Base-by-base conservation (phyloP, 2,888 invertebrate genomes). In the Melipona beecheii region DNA sequence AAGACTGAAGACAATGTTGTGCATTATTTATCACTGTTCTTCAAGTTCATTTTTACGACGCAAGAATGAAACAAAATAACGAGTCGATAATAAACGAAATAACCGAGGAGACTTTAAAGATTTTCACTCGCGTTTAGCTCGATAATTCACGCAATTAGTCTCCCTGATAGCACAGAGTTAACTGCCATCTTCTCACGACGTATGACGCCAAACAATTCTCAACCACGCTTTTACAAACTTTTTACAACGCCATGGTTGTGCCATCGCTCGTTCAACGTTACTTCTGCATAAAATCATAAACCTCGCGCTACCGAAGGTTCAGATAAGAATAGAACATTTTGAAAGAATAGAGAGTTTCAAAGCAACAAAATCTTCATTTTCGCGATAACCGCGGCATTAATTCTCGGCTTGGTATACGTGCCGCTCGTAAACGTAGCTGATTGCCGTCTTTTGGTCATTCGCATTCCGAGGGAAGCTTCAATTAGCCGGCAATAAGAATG, bases 401-500 rank as follows among this genome's bases (percentile, higher is more conserved):
- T 81, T 81, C 69, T 31, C 56, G n/a, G 27, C 65, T 66, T 77
- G 68, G 74, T 58, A 68, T 72, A 81, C 72, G 62, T 65, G 81
- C 65, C 27, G 65, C 70, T 83, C 76, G 73, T 83, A 83, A 85
- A 78, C 78, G 83, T 43, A 56, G 21, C 62, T 24, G 76, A 69
- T 78, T 74, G 76, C 83, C 79, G 77, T 83, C 75, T 75, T 52
- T 83, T 78, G 84, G 86, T 86, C 87, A 86, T 92, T 91, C 90
- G 84, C 89, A 89, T 90, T 90, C 90, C 84, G 76, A 86, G 86
- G 36, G 79, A 89, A 88, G 87, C 87, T 90, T 89, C 91, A 90
- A 91, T 92, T 92, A 92, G 91, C 85, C 88, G 83, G 90, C 88
- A 91, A 92, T 91, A 91, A 91, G 89, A 88, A 89, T 84, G 87